Evolutionary conservation across 2,113 vertebrate genomes (phyloP), one percentile per base, ranked within the genome.

Genomic region (Ciconia maguari): DNA sequence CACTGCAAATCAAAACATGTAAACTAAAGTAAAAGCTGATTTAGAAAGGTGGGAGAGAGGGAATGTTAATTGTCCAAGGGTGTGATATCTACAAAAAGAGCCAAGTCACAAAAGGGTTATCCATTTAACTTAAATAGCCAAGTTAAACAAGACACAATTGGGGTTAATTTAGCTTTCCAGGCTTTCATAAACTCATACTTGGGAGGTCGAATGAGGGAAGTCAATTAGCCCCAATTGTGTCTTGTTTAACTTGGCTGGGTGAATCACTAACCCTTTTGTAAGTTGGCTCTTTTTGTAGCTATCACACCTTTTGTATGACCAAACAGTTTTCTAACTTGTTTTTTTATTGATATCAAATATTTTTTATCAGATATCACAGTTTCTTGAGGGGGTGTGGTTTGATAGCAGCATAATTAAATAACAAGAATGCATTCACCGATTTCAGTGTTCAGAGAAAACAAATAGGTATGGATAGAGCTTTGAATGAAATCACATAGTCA

Each of bases 131-230:
- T 61, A 65, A 94, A 84, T 46, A 54, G 92, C 97, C 98, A 97
- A 96, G 90, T 89, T 66, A 89, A 97, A 95, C 93, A 87, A 83
- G 82, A 84, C 76, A 94, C 94, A 94, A 97, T 92, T 76, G 78
- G 68, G 94, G 93, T 90, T 89, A 96, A 96, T 95, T 94, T 94
- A 91, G 93, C 86, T 96, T 96, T 96, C 80, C 93, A 97, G 86
- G 64, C 82, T 60, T 82, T 90, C 93, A 94, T 83, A 94, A 96
- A 82, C 87, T 92, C 27, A 42, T 93, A 89, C 75, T 46, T 97
- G 96, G 97, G 97, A 97, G 96, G 97, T 97, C 94, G 76, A 94
- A 89, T 25, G 46, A 89, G 85, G 76, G 88, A 96, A 89, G 69
- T 82, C 69, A 81, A 72, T 75, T 95, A 97, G 90, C 69, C 92